phyloP scores from a whole-genome alignment of 2,888 invertebrate genomes.

The Parnassius glacialis region DNA sequence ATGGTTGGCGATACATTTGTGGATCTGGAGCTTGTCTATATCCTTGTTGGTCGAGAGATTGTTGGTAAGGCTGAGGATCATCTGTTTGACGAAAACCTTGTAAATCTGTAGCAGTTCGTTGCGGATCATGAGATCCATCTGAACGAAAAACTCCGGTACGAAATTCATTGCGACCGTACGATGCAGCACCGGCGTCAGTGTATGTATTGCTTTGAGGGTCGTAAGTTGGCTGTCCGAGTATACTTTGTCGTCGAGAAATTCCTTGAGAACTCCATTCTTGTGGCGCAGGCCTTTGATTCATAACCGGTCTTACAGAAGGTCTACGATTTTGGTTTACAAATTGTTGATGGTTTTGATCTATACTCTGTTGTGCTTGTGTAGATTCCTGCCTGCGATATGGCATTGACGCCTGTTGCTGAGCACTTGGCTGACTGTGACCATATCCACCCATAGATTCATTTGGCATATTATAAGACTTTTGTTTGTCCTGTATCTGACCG shows the following conservation, averaged over 20 bases:
- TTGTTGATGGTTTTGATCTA: constrained; percentile 65
- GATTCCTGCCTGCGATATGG: constrained; percentile 57
- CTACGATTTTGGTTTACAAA: constrained; percentile 61
- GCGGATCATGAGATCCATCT: constrained; percentile 56
- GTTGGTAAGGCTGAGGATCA: constrained; percentile 59
- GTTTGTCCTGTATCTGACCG: constrained; percentile 52
- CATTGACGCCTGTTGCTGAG: constrained; percentile 41
- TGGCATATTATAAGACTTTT: constrained; percentile 53
- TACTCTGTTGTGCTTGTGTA: constrained; percentile 55
- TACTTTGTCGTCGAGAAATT: constrained; percentile 59
- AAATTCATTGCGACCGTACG: constrained; percentile 59
- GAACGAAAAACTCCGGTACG: constrained; percentile 68
- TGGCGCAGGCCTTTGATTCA: constrained; percentile 55
- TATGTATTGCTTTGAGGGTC: constrained; percentile 56
- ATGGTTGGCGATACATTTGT: constrained; percentile 48
- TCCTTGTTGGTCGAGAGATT: constrained; percentile 43
- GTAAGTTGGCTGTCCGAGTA: constrained; percentile 62
- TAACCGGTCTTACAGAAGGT: constrained; percentile 51
- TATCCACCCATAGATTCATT: constrained; percentile 57
- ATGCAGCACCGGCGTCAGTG: constrained; percentile 49
- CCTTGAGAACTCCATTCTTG: constrained; percentile 65
- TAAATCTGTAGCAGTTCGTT: constrained; percentile 46
- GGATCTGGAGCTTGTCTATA: constrained; percentile 51
- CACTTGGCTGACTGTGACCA: constrained; percentile 43
- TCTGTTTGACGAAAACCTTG: constrained; percentile 53